Conservation (phyloP, 2,113 vertebrate species). For the Balaeniceps rex region DNA sequence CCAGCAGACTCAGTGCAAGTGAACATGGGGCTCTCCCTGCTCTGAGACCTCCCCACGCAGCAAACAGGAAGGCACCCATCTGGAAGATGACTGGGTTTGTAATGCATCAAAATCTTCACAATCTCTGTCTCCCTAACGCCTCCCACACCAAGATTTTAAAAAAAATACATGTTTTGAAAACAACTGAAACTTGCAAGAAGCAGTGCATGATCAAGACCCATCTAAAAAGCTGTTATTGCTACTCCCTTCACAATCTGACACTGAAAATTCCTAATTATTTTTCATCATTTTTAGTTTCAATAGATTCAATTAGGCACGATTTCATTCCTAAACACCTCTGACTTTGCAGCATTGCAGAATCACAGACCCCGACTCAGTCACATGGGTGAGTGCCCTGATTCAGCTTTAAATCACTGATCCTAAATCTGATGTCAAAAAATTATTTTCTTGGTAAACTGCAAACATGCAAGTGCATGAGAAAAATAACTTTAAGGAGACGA, state of each 20-base stretch:
- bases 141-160: background rate
- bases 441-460: background rate
- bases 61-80: background rate
- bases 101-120: background rate
- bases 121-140: background rate
- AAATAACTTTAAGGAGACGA: background rate
- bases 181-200: background rate
- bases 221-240: background rate
- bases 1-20: fast-evolving
- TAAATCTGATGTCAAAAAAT: background rate
- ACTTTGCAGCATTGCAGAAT: background rate
- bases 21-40: fast-evolving
- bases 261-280: background rate
- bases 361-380: background rate
- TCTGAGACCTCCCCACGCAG: background rate
- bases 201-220: background rate
- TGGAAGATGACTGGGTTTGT: background rate
- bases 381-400: background rate
- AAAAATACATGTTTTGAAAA: background rate
- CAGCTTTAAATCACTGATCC: background rate
- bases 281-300: background rate
- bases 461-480: conserved; percentile 1
- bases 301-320: background rate
- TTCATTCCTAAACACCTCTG: background rate
- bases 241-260: background rate